Evolutionary conservation across 2,797 vertebrate species (phyloP).

Genomic region (Coracias cyanogaster): DNA sequence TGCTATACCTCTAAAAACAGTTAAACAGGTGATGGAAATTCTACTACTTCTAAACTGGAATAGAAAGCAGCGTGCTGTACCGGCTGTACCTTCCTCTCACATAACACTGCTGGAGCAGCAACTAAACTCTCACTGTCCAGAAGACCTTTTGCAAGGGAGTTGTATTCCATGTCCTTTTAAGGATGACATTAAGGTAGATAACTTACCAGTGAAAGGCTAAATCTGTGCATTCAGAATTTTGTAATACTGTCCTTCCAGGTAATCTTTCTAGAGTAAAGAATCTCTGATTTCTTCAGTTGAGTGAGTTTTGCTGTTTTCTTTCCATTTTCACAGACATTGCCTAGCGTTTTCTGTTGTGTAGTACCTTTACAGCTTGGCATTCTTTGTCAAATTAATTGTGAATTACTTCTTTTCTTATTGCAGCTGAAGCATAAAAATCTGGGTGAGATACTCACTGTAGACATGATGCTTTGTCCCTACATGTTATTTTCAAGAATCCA

Average conservation of each 20-base stretch:
- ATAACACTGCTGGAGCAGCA: not conserved
- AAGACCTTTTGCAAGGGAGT: not conserved
- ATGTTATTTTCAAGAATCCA: not conserved
- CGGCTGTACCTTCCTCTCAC: not conserved
- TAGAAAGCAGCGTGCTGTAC: not conserved
- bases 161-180: not conserved
- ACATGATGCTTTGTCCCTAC: not conserved
- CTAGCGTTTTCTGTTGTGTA: not conserved
- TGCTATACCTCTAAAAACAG: not conserved
- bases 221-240: not conserved
- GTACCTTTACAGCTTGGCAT: not conserved
- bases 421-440: not conserved
- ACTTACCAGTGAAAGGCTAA: not conserved
- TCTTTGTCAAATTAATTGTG: not conserved
- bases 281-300: not conserved
- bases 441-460: not conserved
- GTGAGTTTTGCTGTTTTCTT: not conserved
- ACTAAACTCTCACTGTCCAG: fast-evolving
- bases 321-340: not conserved
- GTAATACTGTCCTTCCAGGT: not conserved
- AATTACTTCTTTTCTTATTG: not conserved
- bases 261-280: not conserved
- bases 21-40: not conserved
- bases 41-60: not conserved
- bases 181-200: not conserved